Base-by-base conservation (phyloP, 1,140 invertebrate genomes). In the Neodiprion virginianus region DNA sequence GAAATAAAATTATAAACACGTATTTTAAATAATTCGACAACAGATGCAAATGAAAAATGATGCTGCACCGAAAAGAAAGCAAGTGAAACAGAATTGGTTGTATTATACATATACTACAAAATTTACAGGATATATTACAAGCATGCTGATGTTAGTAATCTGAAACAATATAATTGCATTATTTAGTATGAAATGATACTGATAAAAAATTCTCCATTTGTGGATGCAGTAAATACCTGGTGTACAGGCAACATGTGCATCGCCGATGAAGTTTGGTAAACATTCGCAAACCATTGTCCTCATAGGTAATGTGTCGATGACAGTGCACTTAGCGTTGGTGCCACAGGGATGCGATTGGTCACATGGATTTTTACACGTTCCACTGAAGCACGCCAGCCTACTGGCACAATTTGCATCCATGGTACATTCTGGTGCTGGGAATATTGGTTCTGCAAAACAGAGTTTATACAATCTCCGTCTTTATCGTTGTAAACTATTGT, bases 221-320 rank as follows among this genome's bases (percentile, higher is more conserved):
- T 40, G 53, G 4, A 61, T 61, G 53, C 11, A 14, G 53, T 69
- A 61, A 86, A 88, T 92, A 96, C 95, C 93, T 90, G 90, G 90
- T 81, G 90, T 91, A 85, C 96, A 97, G 86, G 94, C 92, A 71
- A 94, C 91, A 78, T 96, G 95, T 10, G 96, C 95, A 85, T 97
- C 95, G 75, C 96, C 96, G 76, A 93, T 91, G 84, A 92, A 95
- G 72, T 95, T 95, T 71, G 92, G 92, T 69, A 94, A 89, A 84
- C 96, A 97, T 81, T 94, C 91, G 83, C 96, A 97, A 67, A 95
- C 92, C 92, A 97, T 95, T 17, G 95, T 96, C 78, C 95, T 91
- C 86, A 96, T 90, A 5, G 96, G 96, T 73, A 97, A 85, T 2
- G 95, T 96, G 81, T 97, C 93, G 8, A 96, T 92, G 1, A 97